These are phyloP conservation scores for Drosophila flavopinicola DNA, from an alignment of 2,888 invertebrate species.

Conservation along the genomic window DNA sequence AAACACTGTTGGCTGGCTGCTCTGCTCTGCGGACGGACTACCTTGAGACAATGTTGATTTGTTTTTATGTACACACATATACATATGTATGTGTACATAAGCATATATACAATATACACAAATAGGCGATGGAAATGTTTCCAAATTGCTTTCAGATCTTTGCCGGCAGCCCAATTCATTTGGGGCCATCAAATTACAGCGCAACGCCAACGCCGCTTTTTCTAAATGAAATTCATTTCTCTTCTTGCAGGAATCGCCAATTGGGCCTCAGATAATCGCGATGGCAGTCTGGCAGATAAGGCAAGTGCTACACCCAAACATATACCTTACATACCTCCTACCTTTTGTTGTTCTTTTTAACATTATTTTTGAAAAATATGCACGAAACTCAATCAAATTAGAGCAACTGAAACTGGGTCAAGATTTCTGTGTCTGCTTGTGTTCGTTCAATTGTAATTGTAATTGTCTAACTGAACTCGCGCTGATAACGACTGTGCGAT, in stretches of 20 bases:
- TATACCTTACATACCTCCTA: background rate
- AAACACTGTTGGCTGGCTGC: conserved; percentile 33
- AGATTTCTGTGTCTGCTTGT: background rate
- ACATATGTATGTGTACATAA: conserved; percentile 1
- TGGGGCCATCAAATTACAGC: conserved; percentile 19
- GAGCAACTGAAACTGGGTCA: conserved; percentile 44
- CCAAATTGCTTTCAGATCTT: conserved; percentile 38
- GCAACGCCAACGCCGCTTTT: conserved; percentile 17
- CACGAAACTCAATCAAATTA: conserved; percentile 6
- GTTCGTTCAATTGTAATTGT: conserved; percentile 13
- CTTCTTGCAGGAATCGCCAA: conserved; percentile 82
- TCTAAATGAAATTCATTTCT: conserved; percentile 39
- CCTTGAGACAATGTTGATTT: conserved; percentile 69
- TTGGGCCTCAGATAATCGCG: conserved; percentile 84
- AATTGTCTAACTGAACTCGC: conserved; percentile 10
- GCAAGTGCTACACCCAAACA: conserved; percentile 65
- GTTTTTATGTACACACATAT: conserved; percentile 29
- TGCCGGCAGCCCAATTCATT: conserved; percentile 13
- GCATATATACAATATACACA: conserved; percentile 9
- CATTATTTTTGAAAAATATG: background rate
- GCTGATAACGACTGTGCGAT: conserved; percentile 28
- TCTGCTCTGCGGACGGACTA: conserved; percentile 31
- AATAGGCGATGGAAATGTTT: conserved; percentile 34
- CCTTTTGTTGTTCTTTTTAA: background rate
- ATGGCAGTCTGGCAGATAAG: conserved; percentile 84